Evolutionary conservation across 2,888 invertebrate genomes (phyloP), one percentile per base, ranked within the genome.

Genomic region (Thera obeliscata): DNA sequence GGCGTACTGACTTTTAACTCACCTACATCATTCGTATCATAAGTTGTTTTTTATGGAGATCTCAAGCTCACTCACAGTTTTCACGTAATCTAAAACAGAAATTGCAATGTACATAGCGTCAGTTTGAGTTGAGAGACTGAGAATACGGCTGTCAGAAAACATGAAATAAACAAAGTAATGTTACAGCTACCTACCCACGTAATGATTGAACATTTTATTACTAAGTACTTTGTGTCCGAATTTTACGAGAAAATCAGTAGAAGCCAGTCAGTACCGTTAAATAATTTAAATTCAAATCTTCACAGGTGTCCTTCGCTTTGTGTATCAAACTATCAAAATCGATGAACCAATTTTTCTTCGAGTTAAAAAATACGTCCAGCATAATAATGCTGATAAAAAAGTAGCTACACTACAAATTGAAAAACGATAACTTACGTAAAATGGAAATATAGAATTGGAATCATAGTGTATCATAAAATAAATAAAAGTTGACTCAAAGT

Each of bases 141-240:
- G 9, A 33, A 33, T 52, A 52, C 52, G 9, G 22, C 33, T 9
- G 52, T 33, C 9, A 52, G 52, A 60, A 41, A 52, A 41, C 50
- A 50, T n/a, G 5, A 50, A 52, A 9, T 11, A 22, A 56, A 63
- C 63, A 56, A 56, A 56, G 62, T 62, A 49, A 22, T 49, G 33
- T 63, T 49, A 63, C 56, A 49, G 8, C 57, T 11, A 49, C 49
- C 63, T 46, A 61, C 61, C 12, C 38, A 38, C 1, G 22, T 36
- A 22, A 58, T 5, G n/a, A 41, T 61, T 60, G 22, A 38, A 7
- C 4, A 8, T 59, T 59, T 59, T 59, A 59, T 59, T 49, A 7
- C 49, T 38, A 52, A 8, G 52, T 33, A 52, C 22, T 52, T 58
- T 49, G 12, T 38, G 49, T 49, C 33, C 12, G n/a, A 33, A 33